A percentile compares a stretch with the other conserved stretches of the same genome.
These are phyloP conservation scores for Arctia plantaginis DNA, from an alignment of 2,888 invertebrate species.

Conservation along the genomic window DNA sequence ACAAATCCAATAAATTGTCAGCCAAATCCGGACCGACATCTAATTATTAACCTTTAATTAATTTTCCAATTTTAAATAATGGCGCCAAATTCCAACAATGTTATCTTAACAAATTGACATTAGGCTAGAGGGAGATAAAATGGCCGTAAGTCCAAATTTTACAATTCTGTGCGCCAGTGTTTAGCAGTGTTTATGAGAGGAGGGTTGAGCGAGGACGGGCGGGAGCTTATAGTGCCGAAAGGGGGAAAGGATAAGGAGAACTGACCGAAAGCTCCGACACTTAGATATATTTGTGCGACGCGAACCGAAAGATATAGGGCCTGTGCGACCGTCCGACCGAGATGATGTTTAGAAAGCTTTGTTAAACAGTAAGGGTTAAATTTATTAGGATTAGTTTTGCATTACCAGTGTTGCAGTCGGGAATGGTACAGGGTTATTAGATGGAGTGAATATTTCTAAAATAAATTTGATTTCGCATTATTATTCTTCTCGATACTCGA, in stretches of 20 bases:
- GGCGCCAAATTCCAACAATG: constrained; percentile 62
- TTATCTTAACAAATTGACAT: constrained; percentile 83
- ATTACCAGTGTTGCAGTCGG: constrained; percentile 24
- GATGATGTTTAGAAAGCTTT: constrained; percentile 74
- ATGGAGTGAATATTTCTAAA: background rate
- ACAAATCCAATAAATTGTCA: constrained; percentile 49
- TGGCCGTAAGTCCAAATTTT: constrained; percentile 71
- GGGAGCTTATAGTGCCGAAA: constrained; percentile 74
- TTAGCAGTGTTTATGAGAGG: constrained; percentile 83
- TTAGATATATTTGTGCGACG: constrained; percentile 81
- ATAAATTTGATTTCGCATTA: background rate
- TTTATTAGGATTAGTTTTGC: constrained; percentile 61
- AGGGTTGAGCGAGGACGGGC: constrained; percentile 40
- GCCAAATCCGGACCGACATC: constrained; percentile 33
- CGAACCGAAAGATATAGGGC: constrained; percentile 74
- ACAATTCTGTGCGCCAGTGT: constrained; percentile 80
- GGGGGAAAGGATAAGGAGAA: constrained; percentile 80
- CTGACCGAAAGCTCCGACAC: constrained; percentile 76
- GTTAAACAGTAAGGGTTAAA: constrained; percentile 69
- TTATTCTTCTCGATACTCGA: too few relatives aligned
- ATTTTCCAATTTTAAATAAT: constrained; percentile 70
- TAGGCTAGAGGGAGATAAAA: constrained; percentile 70
- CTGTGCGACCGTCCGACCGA: constrained; percentile 58
- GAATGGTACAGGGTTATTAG: background rate
- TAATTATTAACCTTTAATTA: constrained; percentile 59